phyloP scores from a whole-genome alignment of 2,797 vertebrate genomes.

The Lycodopsis pacificus region DNA sequence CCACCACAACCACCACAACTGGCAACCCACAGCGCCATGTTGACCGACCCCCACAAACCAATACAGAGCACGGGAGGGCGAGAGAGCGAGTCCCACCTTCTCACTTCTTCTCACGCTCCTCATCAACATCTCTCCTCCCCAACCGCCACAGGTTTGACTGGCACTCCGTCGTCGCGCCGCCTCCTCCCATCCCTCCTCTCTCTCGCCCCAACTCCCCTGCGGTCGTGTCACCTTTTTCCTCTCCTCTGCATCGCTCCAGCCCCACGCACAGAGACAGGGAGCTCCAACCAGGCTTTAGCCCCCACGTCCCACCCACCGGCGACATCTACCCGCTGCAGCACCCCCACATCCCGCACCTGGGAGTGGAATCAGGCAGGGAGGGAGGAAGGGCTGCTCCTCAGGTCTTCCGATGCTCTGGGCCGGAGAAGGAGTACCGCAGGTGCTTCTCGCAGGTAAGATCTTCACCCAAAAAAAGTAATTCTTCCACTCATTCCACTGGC shows the following conservation, averaged over 20 bases:
- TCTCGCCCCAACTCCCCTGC: slow-evolving; percentile 58
- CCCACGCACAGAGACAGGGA: slow-evolving; percentile 63
- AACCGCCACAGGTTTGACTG: slow-evolving; percentile 61
- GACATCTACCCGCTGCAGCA: slow-evolving; percentile 73
- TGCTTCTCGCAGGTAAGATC: slow-evolving; percentile 82
- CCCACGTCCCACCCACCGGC: slow-evolving; percentile 35
- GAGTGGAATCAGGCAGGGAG: slow-evolving; percentile 34
- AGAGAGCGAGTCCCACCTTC: slow-evolving; percentile 33
- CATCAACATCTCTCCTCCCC: slow-evolving; percentile 14
- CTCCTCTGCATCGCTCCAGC: slow-evolving; percentile 61
- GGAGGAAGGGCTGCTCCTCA: slow-evolving; percentile 49
- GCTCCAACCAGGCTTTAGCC: slow-evolving; percentile 39
- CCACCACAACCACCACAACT: slow-evolving; percentile 34
- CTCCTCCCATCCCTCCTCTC: slow-evolving; percentile 63
- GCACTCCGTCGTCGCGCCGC: slow-evolving; percentile 66
- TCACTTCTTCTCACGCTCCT: slow-evolving; percentile 45
- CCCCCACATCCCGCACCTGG: slow-evolving; percentile 34
- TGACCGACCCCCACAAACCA: slow-evolving; percentile 26
- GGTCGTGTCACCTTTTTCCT: slow-evolving; percentile 49
- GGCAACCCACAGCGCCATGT: slow-evolving; percentile 27
- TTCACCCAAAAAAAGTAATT: not conserved
- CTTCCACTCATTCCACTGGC: not conserved
- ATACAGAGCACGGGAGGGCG: slow-evolving; percentile 28
- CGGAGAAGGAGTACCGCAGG: slow-evolving; percentile 77
- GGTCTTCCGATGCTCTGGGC: slow-evolving; percentile 75